phyloP scores from a whole-genome alignment of 2,113 vertebrate genomes.

The Vulpes vulpes region DNA sequence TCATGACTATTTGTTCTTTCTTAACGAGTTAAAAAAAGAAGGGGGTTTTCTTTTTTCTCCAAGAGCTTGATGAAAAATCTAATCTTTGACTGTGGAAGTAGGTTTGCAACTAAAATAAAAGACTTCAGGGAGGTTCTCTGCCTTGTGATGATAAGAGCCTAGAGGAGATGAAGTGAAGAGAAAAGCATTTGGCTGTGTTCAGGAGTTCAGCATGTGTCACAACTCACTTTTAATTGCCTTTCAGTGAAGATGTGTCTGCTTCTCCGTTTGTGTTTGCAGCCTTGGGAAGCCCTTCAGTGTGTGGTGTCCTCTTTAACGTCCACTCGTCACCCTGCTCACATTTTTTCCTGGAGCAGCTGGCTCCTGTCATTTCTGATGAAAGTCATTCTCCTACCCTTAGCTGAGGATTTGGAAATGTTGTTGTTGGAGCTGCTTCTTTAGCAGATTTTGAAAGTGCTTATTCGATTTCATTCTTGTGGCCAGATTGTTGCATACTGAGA shows the following conservation, averaged over 20 bases:
- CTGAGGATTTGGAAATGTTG: conserved; percentile 64
- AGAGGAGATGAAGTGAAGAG: conserved; percentile 16
- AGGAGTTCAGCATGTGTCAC: conserved; percentile 58
- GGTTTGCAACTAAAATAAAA: conserved; percentile 68
- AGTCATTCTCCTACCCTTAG: neutral
- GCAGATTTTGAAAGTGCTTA: conserved; percentile 60
- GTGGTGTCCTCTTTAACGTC: conserved; percentile 69
- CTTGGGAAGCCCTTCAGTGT: conserved; percentile 69
- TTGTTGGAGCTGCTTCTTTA: conserved; percentile 52
- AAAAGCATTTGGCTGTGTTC: conserved; percentile 62
- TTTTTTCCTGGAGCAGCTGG: conserved; percentile 74
- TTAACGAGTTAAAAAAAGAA: neutral
- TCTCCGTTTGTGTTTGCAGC: conserved; percentile 69
- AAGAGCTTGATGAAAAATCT: conserved; percentile 1
- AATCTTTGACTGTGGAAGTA: conserved; percentile 31
- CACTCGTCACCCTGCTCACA: conserved; percentile 54
- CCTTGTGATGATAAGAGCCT: conserved; percentile 57
- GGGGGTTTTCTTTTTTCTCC: neutral
- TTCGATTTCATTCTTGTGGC: conserved; percentile 52
- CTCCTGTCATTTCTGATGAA: conserved; percentile 52
- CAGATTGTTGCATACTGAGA: conserved; percentile 24
- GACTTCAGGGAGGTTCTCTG: conserved; percentile 48
- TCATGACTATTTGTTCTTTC: conserved; percentile 69
- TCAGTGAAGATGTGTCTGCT: conserved; percentile 79
- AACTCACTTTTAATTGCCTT: conserved; percentile 84